Evolutionary conservation across 2,888 invertebrate species (phyloP), one percentile per base, ranked within the genome.

Genomic region (Tetragonisca angustula): DNA sequence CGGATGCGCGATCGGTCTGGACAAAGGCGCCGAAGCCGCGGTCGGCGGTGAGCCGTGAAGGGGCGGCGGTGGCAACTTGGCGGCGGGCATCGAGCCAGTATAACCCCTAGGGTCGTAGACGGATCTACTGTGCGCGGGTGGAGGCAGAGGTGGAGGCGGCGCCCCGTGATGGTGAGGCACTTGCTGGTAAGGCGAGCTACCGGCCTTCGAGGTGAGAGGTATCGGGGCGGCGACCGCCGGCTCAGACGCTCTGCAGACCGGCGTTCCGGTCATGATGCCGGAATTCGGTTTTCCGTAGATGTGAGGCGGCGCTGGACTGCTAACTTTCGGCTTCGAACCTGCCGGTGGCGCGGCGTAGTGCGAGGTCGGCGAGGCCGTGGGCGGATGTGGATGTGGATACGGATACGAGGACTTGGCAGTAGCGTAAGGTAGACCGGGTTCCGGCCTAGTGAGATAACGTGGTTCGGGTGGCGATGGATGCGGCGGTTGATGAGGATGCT

Each of bases 241-340:
- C n/a, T 91, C 88, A 90, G 86, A 92, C 87, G 95, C 93, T 36
- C 95, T 94, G 87, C 95, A 95, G 4, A 95, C 95, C 32, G 96
- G 96, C 56, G 95, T 95, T 11, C 96, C 96, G 62, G 96, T 95
- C 85, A 95, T 95, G 77, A 96, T 96, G 24, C 96, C 96, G 62
- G 96, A 95, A 59, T 95, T 95, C 85, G 93, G 94, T 86, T 97
- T 97, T 70, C 97, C 97, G 93, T 97, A 97, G 84, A 97, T 96
- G 92, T 97, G 97, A 74, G 96, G 97, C 68, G 97, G 97, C 78
- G 97, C 97, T 1, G 97, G 97, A 92, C 97, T 97, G 91, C 97
- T 97, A 68, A 97, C 97, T 91, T 94, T 87, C 92, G 95, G 85
- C 94, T 95, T 86, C 94, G 95, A 95, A 88, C 96, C 95, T 89